phyloP scores from a whole-genome alignment of 2,113 vertebrate genomes.

The Mesoclemmys tuberculata region DNA sequence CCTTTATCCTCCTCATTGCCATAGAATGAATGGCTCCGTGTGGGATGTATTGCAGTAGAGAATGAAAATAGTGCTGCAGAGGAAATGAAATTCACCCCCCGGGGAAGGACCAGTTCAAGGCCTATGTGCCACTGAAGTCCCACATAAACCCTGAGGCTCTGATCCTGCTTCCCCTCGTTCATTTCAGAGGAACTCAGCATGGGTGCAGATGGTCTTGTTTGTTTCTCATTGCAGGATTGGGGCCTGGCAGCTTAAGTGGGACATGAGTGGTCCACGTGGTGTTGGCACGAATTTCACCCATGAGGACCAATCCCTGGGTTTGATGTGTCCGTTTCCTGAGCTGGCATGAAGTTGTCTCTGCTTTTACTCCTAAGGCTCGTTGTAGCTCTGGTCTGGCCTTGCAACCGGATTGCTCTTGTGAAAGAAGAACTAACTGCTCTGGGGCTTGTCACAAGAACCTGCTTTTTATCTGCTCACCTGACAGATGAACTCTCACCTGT shows the following conservation, averaged over 20 bases:
- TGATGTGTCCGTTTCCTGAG: neutral
- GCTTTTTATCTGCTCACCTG: neutral
- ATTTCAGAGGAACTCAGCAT: neutral
- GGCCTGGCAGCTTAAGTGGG: neutral
- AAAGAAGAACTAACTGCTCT: too few relatives aligned
- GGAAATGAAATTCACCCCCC: neutral
- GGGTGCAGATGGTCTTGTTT: neutral
- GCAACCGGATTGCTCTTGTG: neutral
- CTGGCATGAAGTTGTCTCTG: neutral
- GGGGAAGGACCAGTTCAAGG: neutral
- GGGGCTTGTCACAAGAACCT: neutral
- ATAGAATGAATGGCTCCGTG: neutral
- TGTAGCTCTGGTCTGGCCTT: neutral
- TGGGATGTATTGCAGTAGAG: neutral
- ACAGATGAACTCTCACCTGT: neutral
- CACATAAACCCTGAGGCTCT: neutral
- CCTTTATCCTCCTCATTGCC: neutral
- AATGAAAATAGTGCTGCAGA: neutral
- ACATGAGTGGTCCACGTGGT: neutral
- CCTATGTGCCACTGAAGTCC: neutral
- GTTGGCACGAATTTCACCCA: neutral
- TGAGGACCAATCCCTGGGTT: neutral
- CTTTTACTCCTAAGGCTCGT: neutral
- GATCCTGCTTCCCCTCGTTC: neutral
- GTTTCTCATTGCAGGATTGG: neutral